A percentile compares a stretch with the other conserved stretches of the same genome.
phyloP scores from a whole-genome alignment of 2,888 invertebrate species.

The Thelaira solivaga region DNA sequence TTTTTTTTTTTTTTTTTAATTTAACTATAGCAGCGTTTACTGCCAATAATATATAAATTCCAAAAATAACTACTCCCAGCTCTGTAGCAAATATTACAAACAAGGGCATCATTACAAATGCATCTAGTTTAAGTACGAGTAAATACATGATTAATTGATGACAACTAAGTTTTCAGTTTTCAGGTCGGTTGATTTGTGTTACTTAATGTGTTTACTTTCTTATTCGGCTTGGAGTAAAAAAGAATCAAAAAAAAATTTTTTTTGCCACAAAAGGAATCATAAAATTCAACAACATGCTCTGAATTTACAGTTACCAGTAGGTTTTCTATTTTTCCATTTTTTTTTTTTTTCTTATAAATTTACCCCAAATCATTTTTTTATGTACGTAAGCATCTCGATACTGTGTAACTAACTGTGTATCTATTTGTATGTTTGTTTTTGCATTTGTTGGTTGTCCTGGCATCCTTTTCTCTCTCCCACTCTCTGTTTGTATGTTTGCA shows the following conservation, averaged over 20 bases:
- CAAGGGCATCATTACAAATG: neutral
- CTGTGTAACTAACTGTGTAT: neutral
- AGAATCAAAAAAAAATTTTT: no score
- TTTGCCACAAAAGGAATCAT: neutral
- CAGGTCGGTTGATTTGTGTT: constrained; percentile 51
- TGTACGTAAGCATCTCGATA: neutral
- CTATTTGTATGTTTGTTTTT: neutral
- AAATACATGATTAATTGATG: constrained; percentile 60
- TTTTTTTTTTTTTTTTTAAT: no score
- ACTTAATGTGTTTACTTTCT: constrained; percentile 42
- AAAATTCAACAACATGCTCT: neutral
- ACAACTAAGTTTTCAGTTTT: constrained; percentile 48
- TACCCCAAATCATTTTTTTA: neutral
- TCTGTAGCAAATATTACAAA: neutral
- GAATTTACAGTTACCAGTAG: neutral
- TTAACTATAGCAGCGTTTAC: no score
- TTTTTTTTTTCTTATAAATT: no score
- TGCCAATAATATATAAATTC: no score
- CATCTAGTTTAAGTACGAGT: constrained; percentile 38
- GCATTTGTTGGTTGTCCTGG: constrained; percentile 11
- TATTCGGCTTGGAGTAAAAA: neutral
- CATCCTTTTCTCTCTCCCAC: neutral
- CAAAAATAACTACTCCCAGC: neutral
- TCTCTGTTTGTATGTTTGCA: constrained; percentile 7
- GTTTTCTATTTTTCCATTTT: neutral